Percentiles rank a stretch among this genome's conserved stretches.
These are phyloP conservation scores for Enteromius anoplus DNA, from an alignment of 2,797 vertebrate genomes.

Conservation along the genomic window DNA sequence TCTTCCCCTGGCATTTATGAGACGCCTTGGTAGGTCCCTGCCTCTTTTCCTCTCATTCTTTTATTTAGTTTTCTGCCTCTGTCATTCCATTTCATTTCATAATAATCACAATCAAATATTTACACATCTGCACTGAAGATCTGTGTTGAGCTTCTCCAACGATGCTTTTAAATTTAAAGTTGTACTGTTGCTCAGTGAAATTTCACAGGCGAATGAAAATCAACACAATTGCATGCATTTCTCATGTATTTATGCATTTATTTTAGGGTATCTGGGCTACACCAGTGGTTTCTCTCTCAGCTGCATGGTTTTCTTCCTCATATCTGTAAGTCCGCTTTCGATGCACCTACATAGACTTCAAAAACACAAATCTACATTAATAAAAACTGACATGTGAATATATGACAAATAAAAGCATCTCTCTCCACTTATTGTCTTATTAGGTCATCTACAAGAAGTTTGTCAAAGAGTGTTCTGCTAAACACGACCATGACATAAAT, in stretches of 20 bases:
- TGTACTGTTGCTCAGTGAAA: background rate
- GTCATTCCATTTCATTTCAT: constrained; percentile 4
- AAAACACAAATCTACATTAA: background rate
- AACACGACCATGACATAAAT: constrained; percentile 56
- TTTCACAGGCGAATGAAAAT: background rate
- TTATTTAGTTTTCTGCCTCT: background rate
- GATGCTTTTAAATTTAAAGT: background rate
- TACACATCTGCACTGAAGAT: background rate
- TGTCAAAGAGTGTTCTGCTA: constrained; percentile 77
- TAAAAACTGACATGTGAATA: background rate
- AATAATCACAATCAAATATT: background rate
- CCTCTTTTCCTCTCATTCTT: background rate
- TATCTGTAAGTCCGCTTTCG: constrained; percentile 83
- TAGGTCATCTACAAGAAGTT: constrained; percentile 96
- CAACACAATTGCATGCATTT: background rate
- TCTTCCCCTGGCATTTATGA: constrained; percentile 90
- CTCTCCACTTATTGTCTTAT: constrained; percentile 17
- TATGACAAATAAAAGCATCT: background rate
- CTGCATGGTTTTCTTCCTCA: constrained; percentile 97
- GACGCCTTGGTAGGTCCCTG: constrained; percentile 85
- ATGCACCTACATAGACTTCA: background rate
- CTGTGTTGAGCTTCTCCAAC: background rate
- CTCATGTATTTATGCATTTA: constrained; percentile 16
- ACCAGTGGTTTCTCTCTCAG: constrained; percentile 95
- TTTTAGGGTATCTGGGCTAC: constrained; percentile 92